Conservation (phyloP, 2,797 vertebrate genomes). For the Orientallactaga sibirica region DNA sequence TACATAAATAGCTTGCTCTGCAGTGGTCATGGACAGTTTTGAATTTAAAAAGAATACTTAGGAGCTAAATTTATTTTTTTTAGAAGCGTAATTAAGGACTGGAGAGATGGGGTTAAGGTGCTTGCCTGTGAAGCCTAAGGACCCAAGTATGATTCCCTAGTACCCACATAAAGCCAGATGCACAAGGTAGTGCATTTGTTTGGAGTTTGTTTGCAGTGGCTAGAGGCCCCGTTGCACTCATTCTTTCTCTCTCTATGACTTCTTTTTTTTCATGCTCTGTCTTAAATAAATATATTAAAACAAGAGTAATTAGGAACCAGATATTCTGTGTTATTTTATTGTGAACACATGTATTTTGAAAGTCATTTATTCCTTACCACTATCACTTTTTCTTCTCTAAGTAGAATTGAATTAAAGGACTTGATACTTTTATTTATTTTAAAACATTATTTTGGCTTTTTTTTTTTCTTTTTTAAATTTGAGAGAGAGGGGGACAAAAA, state of each 20-base stretch:
- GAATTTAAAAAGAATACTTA: background rate
- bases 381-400: background rate
- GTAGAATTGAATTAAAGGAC: background rate
- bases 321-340: conserved; percentile 2
- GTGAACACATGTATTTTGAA: background rate
- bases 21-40: background rate
- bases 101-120: too few relatives aligned
- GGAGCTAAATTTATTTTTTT: too few relatives aligned
- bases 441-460: background rate
- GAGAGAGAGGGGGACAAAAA: too few relatives aligned
- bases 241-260: too few relatives aligned
- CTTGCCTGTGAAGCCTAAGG: too few relatives aligned
- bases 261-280: too few relatives aligned
- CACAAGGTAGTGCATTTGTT: too few relatives aligned
- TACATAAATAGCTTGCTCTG: background rate
- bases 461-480: background rate
- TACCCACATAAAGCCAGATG: too few relatives aligned
- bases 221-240: too few relatives aligned
- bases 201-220: too few relatives aligned
- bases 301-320: background rate
- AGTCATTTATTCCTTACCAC: background rate
- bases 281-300: background rate
- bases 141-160: too few relatives aligned
- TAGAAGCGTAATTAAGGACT: too few relatives aligned
- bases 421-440: background rate